These are phyloP conservation scores for Lutjanus campechanus DNA, from an alignment of 2,797 vertebrate genomes.

Conservation along the genomic window DNA sequence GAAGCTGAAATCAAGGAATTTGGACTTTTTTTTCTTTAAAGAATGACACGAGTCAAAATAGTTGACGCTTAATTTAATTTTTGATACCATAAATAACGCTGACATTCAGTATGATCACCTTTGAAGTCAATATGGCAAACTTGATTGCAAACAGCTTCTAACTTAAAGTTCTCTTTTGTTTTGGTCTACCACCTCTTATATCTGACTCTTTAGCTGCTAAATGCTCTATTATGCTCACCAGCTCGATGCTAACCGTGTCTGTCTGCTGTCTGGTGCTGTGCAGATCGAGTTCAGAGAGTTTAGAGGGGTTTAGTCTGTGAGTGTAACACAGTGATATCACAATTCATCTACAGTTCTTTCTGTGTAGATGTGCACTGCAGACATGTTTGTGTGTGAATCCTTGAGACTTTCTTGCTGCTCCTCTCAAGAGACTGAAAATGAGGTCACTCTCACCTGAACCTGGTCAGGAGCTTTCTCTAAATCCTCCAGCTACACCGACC, in stretches of 20 bases:
- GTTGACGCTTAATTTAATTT: no score
- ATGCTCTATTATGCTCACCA: background rate
- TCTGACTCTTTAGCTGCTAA: background rate
- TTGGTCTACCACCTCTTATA: no score
- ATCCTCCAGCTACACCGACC: conserved; percentile 49
- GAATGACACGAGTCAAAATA: no score
- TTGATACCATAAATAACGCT: no score
- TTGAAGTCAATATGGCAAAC: background rate
- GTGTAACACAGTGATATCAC: background rate
- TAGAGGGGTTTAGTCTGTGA: background rate
- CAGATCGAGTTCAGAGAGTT: background rate
- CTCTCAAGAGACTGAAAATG: conserved; percentile 56
- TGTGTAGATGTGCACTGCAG: background rate
- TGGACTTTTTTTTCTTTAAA: no score
- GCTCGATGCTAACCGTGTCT: no score
- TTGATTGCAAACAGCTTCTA: background rate
- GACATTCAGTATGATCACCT: no score
- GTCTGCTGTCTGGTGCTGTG: background rate
- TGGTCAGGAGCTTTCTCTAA: conserved; percentile 49
- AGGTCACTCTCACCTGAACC: conserved; percentile 57
- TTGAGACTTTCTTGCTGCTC: conserved; percentile 19
- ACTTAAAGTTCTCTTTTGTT: background rate
- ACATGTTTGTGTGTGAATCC: background rate
- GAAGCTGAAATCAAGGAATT: no score
- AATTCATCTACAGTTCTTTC: background rate